Percentiles rank a stretch among this genome's conserved stretches.
Evolutionary conservation across 2,797 vertebrate genomes (phyloP).

Genomic region (Danio kyathit): DNA sequence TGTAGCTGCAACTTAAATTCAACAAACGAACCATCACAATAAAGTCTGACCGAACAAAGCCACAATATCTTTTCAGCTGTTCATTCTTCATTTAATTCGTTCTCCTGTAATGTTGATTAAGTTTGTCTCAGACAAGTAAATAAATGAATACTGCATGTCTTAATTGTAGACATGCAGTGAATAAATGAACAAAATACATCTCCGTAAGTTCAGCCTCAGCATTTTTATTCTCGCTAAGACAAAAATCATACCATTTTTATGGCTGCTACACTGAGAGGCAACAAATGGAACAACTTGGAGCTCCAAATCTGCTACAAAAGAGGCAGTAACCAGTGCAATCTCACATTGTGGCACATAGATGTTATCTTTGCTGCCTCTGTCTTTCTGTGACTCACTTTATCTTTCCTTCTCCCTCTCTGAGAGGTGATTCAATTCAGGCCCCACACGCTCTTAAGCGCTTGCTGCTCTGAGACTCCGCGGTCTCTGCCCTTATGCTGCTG

Average conservation of each 20-base stretch:
- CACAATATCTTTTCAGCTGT: too few relatives aligned
- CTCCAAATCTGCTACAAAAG: constrained; percentile 35
- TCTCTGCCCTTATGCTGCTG: constrained; percentile 9
- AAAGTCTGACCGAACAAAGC: too few relatives aligned
- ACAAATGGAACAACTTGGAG: constrained; percentile 5
- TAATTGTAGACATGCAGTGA: neutral
- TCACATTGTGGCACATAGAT: constrained; percentile 46
- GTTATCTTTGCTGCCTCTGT: constrained; percentile 41
- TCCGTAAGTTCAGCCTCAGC: neutral
- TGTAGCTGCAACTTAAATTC: too few relatives aligned
- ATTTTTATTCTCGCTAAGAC: neutral
- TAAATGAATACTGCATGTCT: neutral
- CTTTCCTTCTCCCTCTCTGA: constrained; percentile 21
- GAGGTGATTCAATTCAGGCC: constrained; percentile 32
- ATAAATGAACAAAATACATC: neutral
- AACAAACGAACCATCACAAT: too few relatives aligned
- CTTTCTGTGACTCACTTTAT: constrained; percentile 48
- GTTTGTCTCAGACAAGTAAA: neutral
- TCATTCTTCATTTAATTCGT: neutral
- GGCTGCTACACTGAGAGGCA: neutral
- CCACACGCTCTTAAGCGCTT: constrained; percentile 23
- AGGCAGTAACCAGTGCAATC: constrained; percentile 47
- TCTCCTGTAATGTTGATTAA: neutral
- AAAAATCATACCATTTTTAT: neutral
- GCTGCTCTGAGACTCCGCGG: constrained; percentile 16